Evolutionary conservation across 1,140 invertebrate genomes (phyloP), one percentile per base, ranked within the genome.

Genomic region (Apis laboriosa): DNA sequence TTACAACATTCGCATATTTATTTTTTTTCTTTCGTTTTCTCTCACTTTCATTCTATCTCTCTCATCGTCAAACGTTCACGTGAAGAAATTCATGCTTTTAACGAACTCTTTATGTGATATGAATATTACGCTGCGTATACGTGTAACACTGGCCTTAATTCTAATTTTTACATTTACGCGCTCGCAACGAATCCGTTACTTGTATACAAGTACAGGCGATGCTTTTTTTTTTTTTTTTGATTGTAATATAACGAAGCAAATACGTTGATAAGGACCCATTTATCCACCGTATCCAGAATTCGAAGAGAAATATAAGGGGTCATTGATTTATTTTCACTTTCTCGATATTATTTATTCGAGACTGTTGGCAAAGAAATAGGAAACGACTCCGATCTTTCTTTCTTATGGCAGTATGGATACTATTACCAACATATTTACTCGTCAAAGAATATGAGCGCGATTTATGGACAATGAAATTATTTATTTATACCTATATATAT

Each of bases 101-200:
- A 87, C 80, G 83, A 85, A 79, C 80, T 87, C 88, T 91, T 92
- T 90, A 53, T 93, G 91, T 92, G 93, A 94, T 94, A 93, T 94
- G 93, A 92, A 92, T 92, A 92, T 89, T 93, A 94, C 92, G 92
- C 89, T 93, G 92, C 93, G 93, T 94, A 94, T 94, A 94, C 93
- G 93, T 92, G 92, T 93, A 93, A 94, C 92, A 94, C 93, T 94
- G 93, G 93, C 93, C 93, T 94, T 94, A 94, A 93, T 91, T 89
- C 93, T 94, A 94, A 93, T 93, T 94, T 94, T 92, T 94, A 93
- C 92, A 94, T 87, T 89, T 88, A 84, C 90, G 90, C 90, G 89
- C 88, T 90, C 89, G 87, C 79, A 82, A 86, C 67, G 77, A 85
- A 68, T 77, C 34, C 64, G 68, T 84, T 66, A 81, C 74, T 83